phyloP scores from a whole-genome alignment of 1,140 invertebrate genomes.

The Macrosteles quadrilineatus region DNA sequence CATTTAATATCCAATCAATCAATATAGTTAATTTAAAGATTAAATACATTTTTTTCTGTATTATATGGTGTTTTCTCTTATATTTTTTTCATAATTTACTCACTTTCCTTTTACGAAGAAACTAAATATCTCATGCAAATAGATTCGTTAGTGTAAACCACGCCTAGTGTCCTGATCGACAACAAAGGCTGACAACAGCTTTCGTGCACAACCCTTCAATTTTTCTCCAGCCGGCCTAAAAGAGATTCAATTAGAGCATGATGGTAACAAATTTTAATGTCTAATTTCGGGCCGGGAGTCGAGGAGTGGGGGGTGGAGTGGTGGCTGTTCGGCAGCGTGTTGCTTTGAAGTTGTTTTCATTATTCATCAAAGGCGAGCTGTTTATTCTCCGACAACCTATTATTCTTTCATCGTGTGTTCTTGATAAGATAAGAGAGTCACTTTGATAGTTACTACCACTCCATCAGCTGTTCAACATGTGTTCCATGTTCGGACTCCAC shows the following conservation, averaged over 20 bases:
- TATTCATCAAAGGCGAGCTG: constrained; percentile 26
- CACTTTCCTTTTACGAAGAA: too few relatives aligned
- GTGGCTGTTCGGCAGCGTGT: not conserved
- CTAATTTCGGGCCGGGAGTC: constrained; percentile 1
- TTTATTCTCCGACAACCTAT: constrained; percentile 18
- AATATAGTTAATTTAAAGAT: too few relatives aligned
- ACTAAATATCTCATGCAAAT: too few relatives aligned
- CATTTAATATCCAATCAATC: too few relatives aligned
- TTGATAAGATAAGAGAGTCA: constrained; percentile 19
- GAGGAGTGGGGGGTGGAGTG: not conserved
- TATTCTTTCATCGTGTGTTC: constrained; percentile 25
- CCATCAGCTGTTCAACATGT: not conserved
- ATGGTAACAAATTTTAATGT: constrained; percentile 26
- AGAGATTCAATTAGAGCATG: constrained; percentile 23
- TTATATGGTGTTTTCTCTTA: too few relatives aligned
- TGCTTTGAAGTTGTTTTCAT: constrained; percentile 22
- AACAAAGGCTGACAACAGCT: constrained; percentile 2
- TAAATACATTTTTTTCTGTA: too few relatives aligned
- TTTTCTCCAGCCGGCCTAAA: constrained; percentile 19
- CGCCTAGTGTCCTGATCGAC: too few relatives aligned
- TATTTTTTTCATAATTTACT: too few relatives aligned
- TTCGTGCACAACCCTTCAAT: constrained; percentile 19
- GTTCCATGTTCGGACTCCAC: too few relatives aligned
- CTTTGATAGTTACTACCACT: constrained; percentile 24
- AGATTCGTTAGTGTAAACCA: too few relatives aligned